Percentiles rank a stretch among this genome's conserved stretches.
These are phyloP conservation scores for Falco punctatus DNA, from an alignment of 2,113 vertebrate species.

Conservation along the genomic window DNA sequence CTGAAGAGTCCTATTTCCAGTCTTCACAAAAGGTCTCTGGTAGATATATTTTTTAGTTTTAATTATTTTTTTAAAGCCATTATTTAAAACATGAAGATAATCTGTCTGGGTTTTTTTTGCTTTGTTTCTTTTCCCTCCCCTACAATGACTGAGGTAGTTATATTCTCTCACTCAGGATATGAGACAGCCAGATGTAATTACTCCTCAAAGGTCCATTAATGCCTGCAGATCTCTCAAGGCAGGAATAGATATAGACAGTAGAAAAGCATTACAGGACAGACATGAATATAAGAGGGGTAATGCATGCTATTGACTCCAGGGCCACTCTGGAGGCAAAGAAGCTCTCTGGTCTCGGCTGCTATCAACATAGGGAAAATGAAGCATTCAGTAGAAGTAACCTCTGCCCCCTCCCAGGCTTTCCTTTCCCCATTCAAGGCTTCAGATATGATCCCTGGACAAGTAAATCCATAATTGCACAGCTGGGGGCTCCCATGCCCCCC, in stretches of 20 bases:
- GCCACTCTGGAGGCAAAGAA: background rate
- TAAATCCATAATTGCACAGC: background rate
- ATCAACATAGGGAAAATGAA: background rate
- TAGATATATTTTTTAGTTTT: no score
- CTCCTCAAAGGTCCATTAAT: background rate
- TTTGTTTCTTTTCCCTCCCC: background rate
- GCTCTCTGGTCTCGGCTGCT: background rate
- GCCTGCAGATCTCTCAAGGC: background rate
- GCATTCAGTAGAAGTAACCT: background rate
- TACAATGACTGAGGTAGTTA: background rate
- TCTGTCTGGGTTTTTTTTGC: background rate
- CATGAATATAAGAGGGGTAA: background rate
- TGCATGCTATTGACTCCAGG: background rate
- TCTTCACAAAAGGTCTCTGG: background rate
- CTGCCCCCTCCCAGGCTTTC: background rate
- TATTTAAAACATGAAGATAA: background rate
- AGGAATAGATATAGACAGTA: background rate
- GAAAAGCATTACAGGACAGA: background rate
- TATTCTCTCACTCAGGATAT: background rate
- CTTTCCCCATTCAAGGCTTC: background rate
- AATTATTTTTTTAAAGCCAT: background rate
- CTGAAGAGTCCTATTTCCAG: background rate
- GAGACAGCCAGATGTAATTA: background rate
- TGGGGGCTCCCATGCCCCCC: rapidly evolving
- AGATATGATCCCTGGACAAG: background rate